Evolutionary conservation across 2,888 invertebrate species (phyloP).

Genomic region (Girardia tigrina): DNA sequence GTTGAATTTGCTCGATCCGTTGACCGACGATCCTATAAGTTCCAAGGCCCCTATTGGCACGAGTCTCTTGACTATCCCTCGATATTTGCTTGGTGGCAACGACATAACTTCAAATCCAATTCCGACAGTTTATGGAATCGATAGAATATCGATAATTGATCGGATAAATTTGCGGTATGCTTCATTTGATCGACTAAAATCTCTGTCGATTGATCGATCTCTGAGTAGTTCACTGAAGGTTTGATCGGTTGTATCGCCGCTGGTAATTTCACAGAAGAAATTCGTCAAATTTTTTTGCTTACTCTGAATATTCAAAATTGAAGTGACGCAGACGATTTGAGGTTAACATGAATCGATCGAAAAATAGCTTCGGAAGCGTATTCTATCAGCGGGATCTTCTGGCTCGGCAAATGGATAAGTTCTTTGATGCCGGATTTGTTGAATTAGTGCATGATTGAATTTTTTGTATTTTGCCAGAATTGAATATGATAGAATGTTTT

Average conservation of each 20-base stretch:
- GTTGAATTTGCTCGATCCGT: neutral
- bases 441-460: neutral
- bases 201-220: neutral
- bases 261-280: neutral
- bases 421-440: neutral
- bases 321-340: neutral
- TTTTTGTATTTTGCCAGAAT: too few relatives aligned
- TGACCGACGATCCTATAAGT: neutral
- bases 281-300: neutral
- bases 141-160: neutral
- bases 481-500: too few relatives aligned
- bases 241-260: neutral
- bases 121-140: neutral
- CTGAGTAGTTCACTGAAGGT: neutral
- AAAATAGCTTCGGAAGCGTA: too few relatives aligned
- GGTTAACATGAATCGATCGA: too few relatives aligned
- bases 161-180: neutral
- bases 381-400: neutral
- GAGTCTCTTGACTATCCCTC: neutral
- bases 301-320: neutral
- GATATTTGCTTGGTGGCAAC: neutral
- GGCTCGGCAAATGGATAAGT: neutral
- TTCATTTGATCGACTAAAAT: neutral
- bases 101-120: neutral
- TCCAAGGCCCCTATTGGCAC: neutral